Percentiles rank a stretch among this genome's conserved stretches.
phyloP scores from a whole-genome alignment of 2,888 invertebrate species.

The Pedicia rivosa region DNA sequence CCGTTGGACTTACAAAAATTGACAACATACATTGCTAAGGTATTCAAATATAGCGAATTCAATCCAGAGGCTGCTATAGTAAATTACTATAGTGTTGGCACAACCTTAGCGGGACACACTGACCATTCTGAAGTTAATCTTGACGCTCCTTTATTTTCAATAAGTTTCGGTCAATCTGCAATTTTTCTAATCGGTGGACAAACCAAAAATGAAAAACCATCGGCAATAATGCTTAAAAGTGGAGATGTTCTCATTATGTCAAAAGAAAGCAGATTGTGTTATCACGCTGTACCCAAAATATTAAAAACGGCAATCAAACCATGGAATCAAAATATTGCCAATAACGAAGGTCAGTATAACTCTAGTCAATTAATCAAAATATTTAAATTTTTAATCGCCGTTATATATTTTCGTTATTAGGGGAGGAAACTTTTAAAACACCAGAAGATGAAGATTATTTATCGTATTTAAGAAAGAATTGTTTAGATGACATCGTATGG shows the following conservation, averaged over 20 bases:
- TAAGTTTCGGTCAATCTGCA: slow-evolving; percentile 91
- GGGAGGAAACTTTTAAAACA: too few species aligned
- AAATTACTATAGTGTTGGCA: slow-evolving; percentile 89
- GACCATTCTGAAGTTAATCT: slow-evolving; percentile 84
- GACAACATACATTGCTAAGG: slow-evolving; percentile 42
- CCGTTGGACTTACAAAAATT: slow-evolving; percentile 56
- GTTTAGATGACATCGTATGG: background rate
- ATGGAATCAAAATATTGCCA: too few species aligned
- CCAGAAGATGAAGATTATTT: slow-evolving; percentile 9
- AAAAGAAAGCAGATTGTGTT: slow-evolving; percentile 63
- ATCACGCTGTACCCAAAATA: slow-evolving; percentile 90
- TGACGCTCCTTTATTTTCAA: slow-evolving; percentile 78
- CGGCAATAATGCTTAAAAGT: slow-evolving; percentile 60
- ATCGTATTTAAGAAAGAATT: background rate
- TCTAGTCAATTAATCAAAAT: too few species aligned
- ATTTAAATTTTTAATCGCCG: too few species aligned
- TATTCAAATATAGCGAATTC: slow-evolving; percentile 42
- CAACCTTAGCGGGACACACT: slow-evolving; percentile 83
- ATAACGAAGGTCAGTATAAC: too few species aligned
- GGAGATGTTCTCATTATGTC: slow-evolving; percentile 92
- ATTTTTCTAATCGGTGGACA: slow-evolving; percentile 83
- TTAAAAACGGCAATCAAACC: slow-evolving; percentile 33
- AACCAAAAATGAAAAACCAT: slow-evolving; percentile 47
- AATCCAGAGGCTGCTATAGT: slow-evolving; percentile 86
- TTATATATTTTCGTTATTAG: too few species aligned